A percentile compares a stretch with the other conserved stretches of the same genome.
Conservation (phyloP, 2,888 invertebrate genomes). For the Clunio marinus region DNA sequence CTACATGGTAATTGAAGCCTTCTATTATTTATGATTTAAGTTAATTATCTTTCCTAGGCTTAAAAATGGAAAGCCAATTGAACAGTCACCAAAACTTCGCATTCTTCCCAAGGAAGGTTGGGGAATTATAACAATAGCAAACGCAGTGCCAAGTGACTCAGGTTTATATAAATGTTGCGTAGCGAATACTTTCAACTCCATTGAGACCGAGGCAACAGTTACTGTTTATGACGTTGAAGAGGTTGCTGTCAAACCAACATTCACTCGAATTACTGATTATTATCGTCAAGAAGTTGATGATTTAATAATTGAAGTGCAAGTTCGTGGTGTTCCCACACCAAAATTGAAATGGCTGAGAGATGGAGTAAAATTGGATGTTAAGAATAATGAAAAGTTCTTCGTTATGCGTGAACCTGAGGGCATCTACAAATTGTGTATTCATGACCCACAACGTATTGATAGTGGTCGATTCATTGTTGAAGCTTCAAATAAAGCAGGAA, state of each 20-base stretch:
- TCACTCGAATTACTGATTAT: conserved; percentile 67
- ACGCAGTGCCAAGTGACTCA: conserved; percentile 58
- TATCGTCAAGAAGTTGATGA: conserved; percentile 71
- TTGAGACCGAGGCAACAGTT: conserved; percentile 65
- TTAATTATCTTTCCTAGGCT: conserved; percentile 43
- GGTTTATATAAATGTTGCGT: conserved; percentile 67
- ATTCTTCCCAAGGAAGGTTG: conserved; percentile 58
- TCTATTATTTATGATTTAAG: not conserved
- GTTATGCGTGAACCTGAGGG: conserved; percentile 53
- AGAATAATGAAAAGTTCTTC: conserved; percentile 57
- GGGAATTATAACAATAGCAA: conserved; percentile 56
- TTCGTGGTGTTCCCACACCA: conserved; percentile 69
- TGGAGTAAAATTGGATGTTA: conserved; percentile 56
- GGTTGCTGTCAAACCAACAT: conserved; percentile 68
- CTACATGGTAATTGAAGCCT: conserved; percentile 59
- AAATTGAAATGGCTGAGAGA: conserved; percentile 74
- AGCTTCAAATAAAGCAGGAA: conserved; percentile 68
- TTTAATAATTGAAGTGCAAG: conserved; percentile 70
- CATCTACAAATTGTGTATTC: conserved; percentile 56
- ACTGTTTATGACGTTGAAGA: conserved; percentile 71
- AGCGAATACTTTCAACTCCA: conserved; percentile 67
- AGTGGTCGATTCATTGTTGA: conserved; percentile 65
- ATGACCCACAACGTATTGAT: conserved; percentile 58
- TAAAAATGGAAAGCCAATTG: conserved; percentile 59
- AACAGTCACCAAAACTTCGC: conserved; percentile 50